Evolutionary conservation across 2,797 vertebrate genomes (phyloP).

Genomic region (Gadopsis bispinosus): DNA sequence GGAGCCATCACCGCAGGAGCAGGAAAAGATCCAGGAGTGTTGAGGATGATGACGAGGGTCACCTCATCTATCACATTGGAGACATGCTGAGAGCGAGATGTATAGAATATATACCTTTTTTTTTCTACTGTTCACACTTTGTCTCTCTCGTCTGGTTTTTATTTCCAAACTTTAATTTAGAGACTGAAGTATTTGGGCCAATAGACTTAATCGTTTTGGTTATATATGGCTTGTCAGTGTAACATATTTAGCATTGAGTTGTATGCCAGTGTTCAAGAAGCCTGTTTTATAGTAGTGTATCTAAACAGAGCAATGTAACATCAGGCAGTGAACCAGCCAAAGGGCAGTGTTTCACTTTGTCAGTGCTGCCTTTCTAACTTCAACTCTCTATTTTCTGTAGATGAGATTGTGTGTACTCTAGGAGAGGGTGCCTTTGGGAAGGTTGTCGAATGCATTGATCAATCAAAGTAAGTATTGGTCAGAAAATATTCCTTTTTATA

Average conservation of each 20-base stretch:
- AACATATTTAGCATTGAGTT: slow-evolving; percentile 62
- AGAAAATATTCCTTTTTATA: neutral
- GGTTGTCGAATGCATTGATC: slow-evolving; percentile 97
- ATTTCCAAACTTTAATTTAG: slow-evolving; percentile 74
- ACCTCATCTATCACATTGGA: slow-evolving; percentile 99
- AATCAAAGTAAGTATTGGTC: slow-evolving; percentile 88
- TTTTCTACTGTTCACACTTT: slow-evolving; percentile 89
- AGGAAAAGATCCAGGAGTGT: slow-evolving; percentile 95
- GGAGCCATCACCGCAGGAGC: slow-evolving; percentile 89
- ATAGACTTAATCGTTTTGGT: slow-evolving; percentile 54
- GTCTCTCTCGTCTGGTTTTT: slow-evolving; percentile 81
- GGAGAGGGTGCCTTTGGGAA: slow-evolving; percentile 99
- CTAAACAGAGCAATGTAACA: slow-evolving; percentile 61
- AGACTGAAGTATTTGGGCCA: slow-evolving; percentile 67
- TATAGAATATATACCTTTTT: slow-evolving; percentile 93
- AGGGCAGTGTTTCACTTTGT: slow-evolving; percentile 52
- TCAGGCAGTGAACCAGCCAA: slow-evolving; percentile 71
- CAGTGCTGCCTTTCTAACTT: slow-evolving; percentile 72
- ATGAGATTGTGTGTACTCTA: slow-evolving; percentile 96
- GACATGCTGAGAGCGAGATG: slow-evolving; percentile 97
- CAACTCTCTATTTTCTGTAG: slow-evolving; percentile 83
- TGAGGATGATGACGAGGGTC: slow-evolving; percentile 99
- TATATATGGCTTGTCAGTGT: slow-evolving; percentile 69
- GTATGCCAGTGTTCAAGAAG: slow-evolving; percentile 67
- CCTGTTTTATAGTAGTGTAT: slow-evolving; percentile 57